Percentiles rank a stretch among this genome's conserved stretches.
phyloP scores from a whole-genome alignment of 35 echinoderm and acorn worm species.

The Strongylocentrotus purpuratus region DNA sequence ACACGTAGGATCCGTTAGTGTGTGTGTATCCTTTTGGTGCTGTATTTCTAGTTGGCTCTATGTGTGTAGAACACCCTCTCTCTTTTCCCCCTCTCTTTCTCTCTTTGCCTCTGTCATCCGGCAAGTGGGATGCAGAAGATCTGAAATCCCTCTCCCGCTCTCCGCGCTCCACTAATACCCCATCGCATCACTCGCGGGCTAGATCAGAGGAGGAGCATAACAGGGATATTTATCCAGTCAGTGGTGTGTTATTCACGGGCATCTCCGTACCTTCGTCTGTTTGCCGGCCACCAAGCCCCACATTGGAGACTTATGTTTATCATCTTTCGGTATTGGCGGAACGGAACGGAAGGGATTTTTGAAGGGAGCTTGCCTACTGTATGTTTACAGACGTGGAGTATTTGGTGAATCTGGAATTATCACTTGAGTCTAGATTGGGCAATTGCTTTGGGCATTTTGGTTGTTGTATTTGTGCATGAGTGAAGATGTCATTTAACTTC shows the following conservation, averaged over 20 bases:
- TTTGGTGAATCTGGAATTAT: background rate
- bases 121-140: background rate
- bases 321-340: slow-evolving; percentile 2
- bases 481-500: background rate
- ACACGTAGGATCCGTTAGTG: background rate
- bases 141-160: background rate
- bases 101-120: background rate
- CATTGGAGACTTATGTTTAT: slow-evolving; percentile 37
- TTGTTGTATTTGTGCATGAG: background rate
- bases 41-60: background rate
- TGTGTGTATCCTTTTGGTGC: background rate
- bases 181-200: background rate
- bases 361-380: background rate
- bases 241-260: slow-evolving; percentile 27
- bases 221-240: slow-evolving; percentile 31
- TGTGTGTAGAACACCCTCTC: background rate
- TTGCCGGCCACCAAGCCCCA: background rate
- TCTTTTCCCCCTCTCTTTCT: background rate
- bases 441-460: background rate
- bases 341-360: slow-evolving; percentile 25
- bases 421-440: background rate
- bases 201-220: slow-evolving; percentile 38
- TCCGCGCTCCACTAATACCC: background rate
- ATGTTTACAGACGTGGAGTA: slow-evolving; percentile 24
- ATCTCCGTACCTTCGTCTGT: slow-evolving; percentile 19